These are phyloP conservation scores for Nasalis larvatus DNA, from an alignment of 2,113 vertebrate genomes.

Conservation along the genomic window DNA sequence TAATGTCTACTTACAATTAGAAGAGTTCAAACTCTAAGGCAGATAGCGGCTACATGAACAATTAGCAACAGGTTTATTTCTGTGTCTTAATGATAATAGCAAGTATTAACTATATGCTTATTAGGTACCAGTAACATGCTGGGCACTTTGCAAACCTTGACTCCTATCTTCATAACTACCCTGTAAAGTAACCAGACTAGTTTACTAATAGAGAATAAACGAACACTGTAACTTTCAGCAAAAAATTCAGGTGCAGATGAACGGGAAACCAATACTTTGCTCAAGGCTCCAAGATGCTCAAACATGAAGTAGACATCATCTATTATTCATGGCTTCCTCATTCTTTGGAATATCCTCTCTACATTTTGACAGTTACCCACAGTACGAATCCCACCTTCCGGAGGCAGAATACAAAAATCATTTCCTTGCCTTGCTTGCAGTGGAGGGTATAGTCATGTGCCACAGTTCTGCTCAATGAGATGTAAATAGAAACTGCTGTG, in stretches of 20 bases:
- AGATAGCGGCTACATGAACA: not conserved
- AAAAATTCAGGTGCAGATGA: not conserved
- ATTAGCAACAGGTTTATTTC: not conserved
- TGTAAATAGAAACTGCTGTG: not conserved
- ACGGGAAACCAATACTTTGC: not conserved
- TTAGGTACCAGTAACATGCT: not conserved
- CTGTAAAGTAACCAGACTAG: not conserved
- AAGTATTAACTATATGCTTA: not conserved
- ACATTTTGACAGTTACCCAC: not conserved
- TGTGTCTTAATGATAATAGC: not conserved
- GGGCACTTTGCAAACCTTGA: conserved; percentile 2
- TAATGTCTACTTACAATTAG: not conserved
- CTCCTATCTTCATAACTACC: not conserved
- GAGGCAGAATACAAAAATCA: not conserved
- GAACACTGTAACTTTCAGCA: not conserved
- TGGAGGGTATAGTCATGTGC: not conserved
- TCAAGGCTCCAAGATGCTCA: not conserved
- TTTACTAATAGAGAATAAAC: conserved; percentile 9
- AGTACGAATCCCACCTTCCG: not conserved
- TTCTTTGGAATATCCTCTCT: not conserved
- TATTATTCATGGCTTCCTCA: not conserved
- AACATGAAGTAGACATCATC: not conserved
- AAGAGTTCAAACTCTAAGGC: not conserved
- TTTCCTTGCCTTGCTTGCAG: not conserved
- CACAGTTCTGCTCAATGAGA: not conserved